Conservation (phyloP, 2,888 invertebrate genomes). For the Leucoptera coffeella region DNA sequence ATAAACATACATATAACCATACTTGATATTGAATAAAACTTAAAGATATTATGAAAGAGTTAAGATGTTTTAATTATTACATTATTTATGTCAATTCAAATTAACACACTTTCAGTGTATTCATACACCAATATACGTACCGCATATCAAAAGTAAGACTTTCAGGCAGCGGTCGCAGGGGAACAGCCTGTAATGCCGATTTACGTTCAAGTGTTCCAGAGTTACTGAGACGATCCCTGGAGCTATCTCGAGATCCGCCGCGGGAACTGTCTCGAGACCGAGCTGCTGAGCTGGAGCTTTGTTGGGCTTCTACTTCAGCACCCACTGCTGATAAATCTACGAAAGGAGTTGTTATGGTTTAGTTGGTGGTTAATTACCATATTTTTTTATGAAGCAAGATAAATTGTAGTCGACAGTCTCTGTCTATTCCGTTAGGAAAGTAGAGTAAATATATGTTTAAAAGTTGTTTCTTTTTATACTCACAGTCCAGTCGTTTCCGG, state of each 20-base stretch:
- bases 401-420: slow-evolving; percentile 4
- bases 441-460: neutral
- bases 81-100: too few species aligned
- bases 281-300: slow-evolving; percentile 20
- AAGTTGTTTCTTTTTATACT: slow-evolving; percentile 35
- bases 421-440: neutral
- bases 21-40: too few species aligned
- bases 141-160: slow-evolving; percentile 84
- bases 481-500: slow-evolving; percentile 87
- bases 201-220: slow-evolving; percentile 37
- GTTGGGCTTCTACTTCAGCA: slow-evolving; percentile 54
- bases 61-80: too few species aligned
- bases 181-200: slow-evolving; percentile 14
- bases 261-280: slow-evolving; percentile 40
- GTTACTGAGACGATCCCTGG: slow-evolving; percentile 39
- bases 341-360: slow-evolving; percentile 1
- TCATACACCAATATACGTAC: slow-evolving; percentile 46
- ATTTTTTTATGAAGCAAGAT: neutral
- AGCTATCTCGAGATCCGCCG: slow-evolving; percentile 40
- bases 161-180: slow-evolving; percentile 69
- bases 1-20: too few species aligned
- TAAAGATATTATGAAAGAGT: too few species aligned
- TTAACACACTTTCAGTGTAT: too few species aligned
- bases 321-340: slow-evolving; percentile 74
- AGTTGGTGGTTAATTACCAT: neutral